Evolutionary conservation across 2,888 invertebrate species (phyloP), one percentile per base, ranked within the genome.

Genomic region (Lutraria lutraria): DNA sequence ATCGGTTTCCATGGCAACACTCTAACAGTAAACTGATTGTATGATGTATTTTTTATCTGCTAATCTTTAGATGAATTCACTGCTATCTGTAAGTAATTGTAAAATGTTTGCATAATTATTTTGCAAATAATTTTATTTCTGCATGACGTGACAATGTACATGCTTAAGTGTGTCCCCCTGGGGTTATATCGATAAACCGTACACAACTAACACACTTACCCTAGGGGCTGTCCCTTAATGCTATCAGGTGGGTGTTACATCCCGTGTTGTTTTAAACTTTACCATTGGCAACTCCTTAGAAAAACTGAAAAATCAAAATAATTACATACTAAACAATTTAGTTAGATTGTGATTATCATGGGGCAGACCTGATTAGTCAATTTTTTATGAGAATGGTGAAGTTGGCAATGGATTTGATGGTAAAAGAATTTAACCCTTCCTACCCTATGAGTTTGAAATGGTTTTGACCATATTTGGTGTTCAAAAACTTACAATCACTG

Each of bases 31-130:
- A 29, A 60, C 4, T 79, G 31, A 79, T 21, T 34, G 25, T 68
- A 25, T 79, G 19, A 79, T 85, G 53, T 85, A 76, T 81, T 80
- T 72, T 53, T 53, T 86, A 21, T 81, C 52, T 84, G 72, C 10
- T 15, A 80, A 56, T 85, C 56, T 29, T 29, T 85, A 91, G 90
- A 91, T 91, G 90, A 91, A 91, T 60, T 68, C 82, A 0, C 76
- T 91, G 21, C 84, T 89, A 56, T 83, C 89, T 56, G 90, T 91
- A 91, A 91, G 90, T 91, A 76, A 91, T 80, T 4, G 25, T 34
- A 76, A 60, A 85, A 81, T 88, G 85, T 85, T 76, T 72, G n/a
- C 68, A 19, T 84, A 63, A 34, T 76, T 85, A 54, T 80, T 25
- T n/a, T 85, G 31, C 80, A 43, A 34, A 76, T 25, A 19, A 34